These are phyloP conservation scores for Amblyteles armatorius DNA, from an alignment of 2,888 invertebrate genomes.

Conservation along the genomic window DNA sequence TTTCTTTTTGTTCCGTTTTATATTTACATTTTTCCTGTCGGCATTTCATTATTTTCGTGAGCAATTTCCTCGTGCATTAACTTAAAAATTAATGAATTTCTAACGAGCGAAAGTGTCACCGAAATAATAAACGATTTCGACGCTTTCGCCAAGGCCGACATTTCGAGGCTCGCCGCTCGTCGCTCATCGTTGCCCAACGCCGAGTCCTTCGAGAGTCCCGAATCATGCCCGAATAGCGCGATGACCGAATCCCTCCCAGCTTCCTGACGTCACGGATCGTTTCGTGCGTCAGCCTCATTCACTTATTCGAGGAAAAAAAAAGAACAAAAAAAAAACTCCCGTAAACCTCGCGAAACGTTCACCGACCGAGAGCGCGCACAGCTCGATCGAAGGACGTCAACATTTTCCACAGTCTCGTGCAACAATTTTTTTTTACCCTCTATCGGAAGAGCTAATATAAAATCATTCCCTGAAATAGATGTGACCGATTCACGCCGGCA, in stretches of 20 bases:
- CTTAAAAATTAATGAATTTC: not conserved
- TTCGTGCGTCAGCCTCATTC: conserved; percentile 54
- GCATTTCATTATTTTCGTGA: not conserved
- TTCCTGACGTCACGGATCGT: conserved; percentile 61
- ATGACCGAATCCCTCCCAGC: conserved; percentile 61
- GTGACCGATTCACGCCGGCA: conserved; percentile 48
- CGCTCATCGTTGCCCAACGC: conserved; percentile 31
- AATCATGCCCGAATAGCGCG: conserved; percentile 52
- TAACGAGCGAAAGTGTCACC: not conserved
- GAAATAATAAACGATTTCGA: conserved; percentile 27
- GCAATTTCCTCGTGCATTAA: not conserved
- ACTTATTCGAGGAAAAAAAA: conserved; percentile 5
- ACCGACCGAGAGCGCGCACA: not conserved
- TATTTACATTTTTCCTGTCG: not conserved
- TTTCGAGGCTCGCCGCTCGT: conserved; percentile 17
- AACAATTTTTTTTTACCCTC: conserved; percentile 52
- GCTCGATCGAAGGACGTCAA: conserved; percentile 55
- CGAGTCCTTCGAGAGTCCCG: conserved; percentile 8
- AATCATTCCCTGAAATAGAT: conserved; percentile 66
- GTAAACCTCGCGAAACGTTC: not conserved
- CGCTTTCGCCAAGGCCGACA: conserved; percentile 27
- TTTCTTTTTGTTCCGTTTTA: not conserved
- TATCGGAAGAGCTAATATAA: conserved; percentile 38
- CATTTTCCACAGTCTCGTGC: conserved; percentile 18
- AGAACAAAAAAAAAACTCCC: not conserved